Evolutionary conservation across 2,797 vertebrate species (phyloP).

Genomic region (Trachops cirrhosus): DNA sequence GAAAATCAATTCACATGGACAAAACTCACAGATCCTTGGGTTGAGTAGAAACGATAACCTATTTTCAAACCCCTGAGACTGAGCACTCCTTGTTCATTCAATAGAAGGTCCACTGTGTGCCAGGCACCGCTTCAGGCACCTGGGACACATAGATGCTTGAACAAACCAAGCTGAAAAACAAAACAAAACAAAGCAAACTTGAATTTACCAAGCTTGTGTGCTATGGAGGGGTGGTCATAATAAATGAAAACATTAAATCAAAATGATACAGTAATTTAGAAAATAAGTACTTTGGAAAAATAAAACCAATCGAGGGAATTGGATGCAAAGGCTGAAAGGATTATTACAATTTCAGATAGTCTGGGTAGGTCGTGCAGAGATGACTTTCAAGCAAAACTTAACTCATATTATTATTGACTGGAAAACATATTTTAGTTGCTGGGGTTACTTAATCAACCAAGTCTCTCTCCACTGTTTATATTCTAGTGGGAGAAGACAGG

Average conservation of each 20-base stretch:
- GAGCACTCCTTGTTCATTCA: neutral
- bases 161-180: neutral
- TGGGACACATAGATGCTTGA: accelerated
- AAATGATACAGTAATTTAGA: neutral
- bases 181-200: neutral
- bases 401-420: neutral
- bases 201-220: neutral
- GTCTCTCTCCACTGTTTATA: neutral
- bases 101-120: neutral
- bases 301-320: neutral
- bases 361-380: neutral
- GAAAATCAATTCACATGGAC: neutral
- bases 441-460: neutral
- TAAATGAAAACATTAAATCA: neutral
- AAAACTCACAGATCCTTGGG: neutral
- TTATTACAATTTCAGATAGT: neutral
- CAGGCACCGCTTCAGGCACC: neutral
- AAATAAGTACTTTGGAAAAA: neutral
- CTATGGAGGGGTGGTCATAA: accelerated
- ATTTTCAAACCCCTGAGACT: neutral
- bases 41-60: neutral
- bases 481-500: neutral
- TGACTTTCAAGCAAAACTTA: neutral
- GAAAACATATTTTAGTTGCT: neutral
- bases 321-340: neutral